Conservation (phyloP, 64 coral and sea anemone species). For the Astreopora myriophthalma region DNA sequence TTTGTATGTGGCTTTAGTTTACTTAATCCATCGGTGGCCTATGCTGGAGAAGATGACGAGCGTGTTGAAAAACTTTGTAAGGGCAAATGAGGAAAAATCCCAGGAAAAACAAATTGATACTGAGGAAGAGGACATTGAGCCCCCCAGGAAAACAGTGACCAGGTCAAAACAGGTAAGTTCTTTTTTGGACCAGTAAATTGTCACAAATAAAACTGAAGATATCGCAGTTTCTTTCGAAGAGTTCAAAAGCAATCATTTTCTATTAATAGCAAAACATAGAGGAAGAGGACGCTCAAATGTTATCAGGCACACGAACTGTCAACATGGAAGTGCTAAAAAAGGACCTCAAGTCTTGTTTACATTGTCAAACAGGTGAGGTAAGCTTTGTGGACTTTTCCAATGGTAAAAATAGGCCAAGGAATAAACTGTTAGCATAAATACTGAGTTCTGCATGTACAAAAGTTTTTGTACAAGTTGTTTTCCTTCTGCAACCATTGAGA, state of each 20-base stretch:
- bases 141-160: neutral
- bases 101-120: neutral
- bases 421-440: too few relatives aligned
- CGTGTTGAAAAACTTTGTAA: neutral
- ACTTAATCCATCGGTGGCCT: neutral
- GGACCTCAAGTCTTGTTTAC: too few relatives aligned
- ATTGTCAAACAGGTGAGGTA: too few relatives aligned
- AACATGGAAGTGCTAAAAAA: slow-evolving; percentile 9
- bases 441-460: too few relatives aligned
- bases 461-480: too few relatives aligned
- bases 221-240: neutral
- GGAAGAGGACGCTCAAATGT: neutral
- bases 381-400: neutral
- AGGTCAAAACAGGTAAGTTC: neutral
- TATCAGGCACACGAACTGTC: neutral
- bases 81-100: neutral
- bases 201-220: too few relatives aligned
- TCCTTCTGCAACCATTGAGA: too few relatives aligned
- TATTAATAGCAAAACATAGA: neutral
- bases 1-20: slow-evolving; percentile 23
- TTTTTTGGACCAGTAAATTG: too few relatives aligned
- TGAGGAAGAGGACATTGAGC: neutral
- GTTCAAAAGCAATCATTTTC: neutral
- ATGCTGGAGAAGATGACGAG: neutral
- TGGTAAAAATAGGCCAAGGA: too few relatives aligned